A percentile compares a stretch with the other conserved stretches of the same genome.
Evolutionary conservation across 2,797 vertebrate species (phyloP).

Genomic region (Scomberomorus guttatus): DNA sequence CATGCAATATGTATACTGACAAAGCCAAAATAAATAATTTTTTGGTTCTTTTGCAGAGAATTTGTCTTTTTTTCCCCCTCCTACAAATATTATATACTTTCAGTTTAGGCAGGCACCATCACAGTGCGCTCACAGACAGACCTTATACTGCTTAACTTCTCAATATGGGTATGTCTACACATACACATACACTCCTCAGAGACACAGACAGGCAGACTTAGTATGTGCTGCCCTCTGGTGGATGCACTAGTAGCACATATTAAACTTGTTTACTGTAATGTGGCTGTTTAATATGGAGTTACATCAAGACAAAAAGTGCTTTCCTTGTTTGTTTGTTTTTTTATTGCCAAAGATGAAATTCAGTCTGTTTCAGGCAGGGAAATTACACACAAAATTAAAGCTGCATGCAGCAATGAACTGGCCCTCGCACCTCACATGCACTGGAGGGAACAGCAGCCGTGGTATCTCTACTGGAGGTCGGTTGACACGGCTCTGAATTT

Average conservation of each 20-base stretch:
- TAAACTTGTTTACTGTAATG: not conserved
- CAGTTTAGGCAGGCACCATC: conserved; percentile 1
- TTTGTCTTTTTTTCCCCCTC: conserved; percentile 33
- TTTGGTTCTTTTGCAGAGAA: conserved; percentile 84
- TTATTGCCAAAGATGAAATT: conserved; percentile 4
- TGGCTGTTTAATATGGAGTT: not conserved
- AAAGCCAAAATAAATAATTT: conserved; percentile 89
- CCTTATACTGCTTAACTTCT: conserved; percentile 30
- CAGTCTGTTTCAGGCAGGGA: not conserved
- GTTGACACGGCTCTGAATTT: too few species aligned
- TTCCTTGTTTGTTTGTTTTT: not conserved
- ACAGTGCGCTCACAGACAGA: conserved; percentile 17
- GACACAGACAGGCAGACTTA: not conserved
- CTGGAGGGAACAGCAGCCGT: too few species aligned
- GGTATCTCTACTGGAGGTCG: too few species aligned
- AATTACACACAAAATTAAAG: not conserved
- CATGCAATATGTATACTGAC: conserved; percentile 87
- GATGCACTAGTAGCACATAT: not conserved
- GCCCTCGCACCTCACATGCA: too few species aligned
- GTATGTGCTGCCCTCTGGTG: conserved; percentile 67
- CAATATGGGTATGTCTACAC: not conserved
- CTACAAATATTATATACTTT: not conserved
- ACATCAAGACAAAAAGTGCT: conserved; percentile 4
- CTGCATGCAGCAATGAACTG: too few species aligned
- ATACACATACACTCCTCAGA: not conserved